Conservation (phyloP, 2,888 invertebrate species). For the Andrena praecox region DNA sequence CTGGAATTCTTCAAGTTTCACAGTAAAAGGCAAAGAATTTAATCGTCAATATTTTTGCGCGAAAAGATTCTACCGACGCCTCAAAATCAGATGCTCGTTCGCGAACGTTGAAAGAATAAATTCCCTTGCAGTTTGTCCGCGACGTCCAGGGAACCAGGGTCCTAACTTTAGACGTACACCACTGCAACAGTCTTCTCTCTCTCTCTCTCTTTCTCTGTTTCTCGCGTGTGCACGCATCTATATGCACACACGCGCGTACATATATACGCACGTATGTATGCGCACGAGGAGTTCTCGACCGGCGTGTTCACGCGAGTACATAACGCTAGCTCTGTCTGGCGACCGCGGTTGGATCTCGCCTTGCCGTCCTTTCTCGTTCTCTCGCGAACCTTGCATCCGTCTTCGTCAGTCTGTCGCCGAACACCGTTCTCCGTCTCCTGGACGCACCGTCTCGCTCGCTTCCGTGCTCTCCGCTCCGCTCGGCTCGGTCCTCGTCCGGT, state of each 20-base stretch:
- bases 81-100: slow-evolving; percentile 7
- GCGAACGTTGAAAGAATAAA: slow-evolving; percentile 35
- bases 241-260: background rate
- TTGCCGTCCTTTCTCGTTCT: slow-evolving; percentile 44
- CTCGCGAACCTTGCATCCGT: slow-evolving; percentile 60
- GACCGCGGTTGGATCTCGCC: slow-evolving; percentile 30
- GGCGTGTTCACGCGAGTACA: slow-evolving; percentile 61
- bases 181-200: slow-evolving; percentile 54
- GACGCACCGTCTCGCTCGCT: slow-evolving; percentile 53
- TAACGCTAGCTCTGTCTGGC: slow-evolving; percentile 57
- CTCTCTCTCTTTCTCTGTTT: slow-evolving; percentile 27
- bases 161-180: slow-evolving; percentile 62
- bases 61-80: background rate
- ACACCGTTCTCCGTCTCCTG: slow-evolving; percentile 51
- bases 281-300: slow-evolving; percentile 36
- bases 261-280: background rate
- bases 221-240: slow-evolving; percentile 50
- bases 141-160: slow-evolving; percentile 44
- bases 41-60: too few relatives aligned
- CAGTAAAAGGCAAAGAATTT: too few relatives aligned
- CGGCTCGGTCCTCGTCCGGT: slow-evolving; percentile 51
- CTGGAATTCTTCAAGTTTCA: too few relatives aligned
- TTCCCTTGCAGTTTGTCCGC: slow-evolving; percentile 36
- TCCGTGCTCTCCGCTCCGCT: slow-evolving; percentile 43
- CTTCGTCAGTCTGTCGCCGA: slow-evolving; percentile 59